Base-by-base conservation (phyloP, 2,888 invertebrate genomes). In the Onthophagus sagittarius region DNA sequence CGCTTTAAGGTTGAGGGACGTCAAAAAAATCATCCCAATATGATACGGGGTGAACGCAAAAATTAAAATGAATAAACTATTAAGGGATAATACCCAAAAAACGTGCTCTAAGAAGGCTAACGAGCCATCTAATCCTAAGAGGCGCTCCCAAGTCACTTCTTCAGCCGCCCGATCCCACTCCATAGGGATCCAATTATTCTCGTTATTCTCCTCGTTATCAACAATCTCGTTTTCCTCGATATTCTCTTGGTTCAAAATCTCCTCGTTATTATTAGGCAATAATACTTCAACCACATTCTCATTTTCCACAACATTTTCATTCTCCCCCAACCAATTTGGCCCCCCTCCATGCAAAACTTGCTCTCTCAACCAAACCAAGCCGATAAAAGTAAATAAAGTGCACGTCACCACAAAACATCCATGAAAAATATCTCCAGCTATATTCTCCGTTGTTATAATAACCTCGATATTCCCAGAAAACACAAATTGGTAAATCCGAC, bases 91-190 rank as follows among this genome's bases (percentile, higher is more conserved):
- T 23, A 99, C 98, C 99, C 99, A 99, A 84, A 99, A 98, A 0
- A 99, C 98, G 87, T 99, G 99, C 84, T 99, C 99, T 72, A 99
- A 86, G 83, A 99, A 99, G 69, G 98, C 94, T 80, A 99, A 90
- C 0, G 98, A 98, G 0, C 99, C 99, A 85, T 99, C 99, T 7
- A 99, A 86, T 0, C 99, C 99, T 0, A 99, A 88, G 5, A 99
- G 87, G 77, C 98, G 90, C 83, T 99, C 99, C 99, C 99, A 99
- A 0, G 99, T 99, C 31, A 99, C 87, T 84, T 99, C 99, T 82
- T 98, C 99, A 9, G 96, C 97, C 0, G 97, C 97, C 76, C 98
- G 89, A 83, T 99, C 98, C 98, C 98, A 99, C 82, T 98, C 98
- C 90, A 98, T 96, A 0, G 97, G 98, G 85, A 98, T 98, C 97